Base-by-base conservation (phyloP, 2,888 invertebrate genomes). In the Theodoxus fluviatilis region DNA sequence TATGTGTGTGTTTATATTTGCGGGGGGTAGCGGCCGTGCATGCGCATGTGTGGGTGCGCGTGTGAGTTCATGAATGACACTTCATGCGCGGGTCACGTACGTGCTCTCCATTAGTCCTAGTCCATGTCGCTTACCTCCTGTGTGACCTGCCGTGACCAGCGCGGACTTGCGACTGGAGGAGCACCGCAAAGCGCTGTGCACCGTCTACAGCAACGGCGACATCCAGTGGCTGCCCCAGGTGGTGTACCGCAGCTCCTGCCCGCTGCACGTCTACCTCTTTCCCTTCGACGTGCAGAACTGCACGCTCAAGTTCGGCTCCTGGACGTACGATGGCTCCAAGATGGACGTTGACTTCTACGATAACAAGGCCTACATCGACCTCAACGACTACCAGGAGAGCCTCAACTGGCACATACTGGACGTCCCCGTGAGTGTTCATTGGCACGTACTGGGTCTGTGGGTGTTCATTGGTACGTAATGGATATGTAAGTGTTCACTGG, bases 281-380 rank as follows among this genome's bases (percentile, higher is more conserved):
- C 87, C 87, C 6, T 87, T 86, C 72, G 87, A 87, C 76, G 80
- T 82, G 38, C 87, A 87, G 77, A 76, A 74, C 35, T 87, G 87
- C 75, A 74, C 79, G 18, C 75, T 87, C 52, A 86, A 86, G 77
- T 87, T 87, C 71, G 85, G 85, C 68, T 85, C 85, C 9, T 87
- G 87, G 87, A 82, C 85, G 2, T 84, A 87, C 76, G 82, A 84
- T 67, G 85, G 84, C 22, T 73, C 74, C 67, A 79, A 84, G 72
- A 68, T 86, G 47, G 82, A 85, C 74, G 71, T 86, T 1, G 71
- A 73, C 28, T 84, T 85, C 68, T 75, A 72, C 61, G 67, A 61
- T 72, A 49, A 61, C 71, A 73, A 76, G 76, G 72, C 77, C 73
- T 69, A 78, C 76, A 64, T 79, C 37, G 80, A 80, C 63, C 71